Evolutionary conservation across 2,113 vertebrate species (phyloP).

Genomic region (Cyanoliseus patagonus): DNA sequence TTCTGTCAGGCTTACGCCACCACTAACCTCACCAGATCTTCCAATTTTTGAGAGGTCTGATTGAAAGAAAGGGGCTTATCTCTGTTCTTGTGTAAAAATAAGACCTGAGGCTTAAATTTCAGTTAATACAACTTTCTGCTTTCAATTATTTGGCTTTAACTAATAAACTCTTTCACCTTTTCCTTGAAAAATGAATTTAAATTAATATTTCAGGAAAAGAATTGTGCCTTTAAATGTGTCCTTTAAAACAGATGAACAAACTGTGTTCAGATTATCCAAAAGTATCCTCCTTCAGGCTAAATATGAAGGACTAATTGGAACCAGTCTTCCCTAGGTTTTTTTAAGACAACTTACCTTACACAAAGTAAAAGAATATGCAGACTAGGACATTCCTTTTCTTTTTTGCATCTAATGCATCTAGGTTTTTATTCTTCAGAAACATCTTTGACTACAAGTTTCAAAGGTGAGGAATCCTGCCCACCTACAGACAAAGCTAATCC

Average conservation of each 20-base stretch:
- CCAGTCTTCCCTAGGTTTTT: background rate
- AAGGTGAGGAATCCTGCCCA: background rate
- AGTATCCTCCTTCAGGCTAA: constrained; percentile 10
- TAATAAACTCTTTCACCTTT: constrained; percentile 7
- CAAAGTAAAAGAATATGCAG: background rate
- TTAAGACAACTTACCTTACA: background rate
- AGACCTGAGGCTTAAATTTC: constrained; percentile 6
- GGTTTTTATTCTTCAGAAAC: background rate
- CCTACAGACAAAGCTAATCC: background rate
- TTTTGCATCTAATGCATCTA: background rate
- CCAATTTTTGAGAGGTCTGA: background rate
- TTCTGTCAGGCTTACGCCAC: background rate
- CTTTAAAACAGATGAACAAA: constrained; percentile 37
- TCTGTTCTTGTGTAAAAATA: background rate
- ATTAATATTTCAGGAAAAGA: constrained; percentile 1
- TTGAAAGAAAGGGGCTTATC: background rate
- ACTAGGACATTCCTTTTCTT: background rate
- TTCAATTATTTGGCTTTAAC: constrained; percentile 22
- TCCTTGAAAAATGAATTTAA: constrained; percentile 9
- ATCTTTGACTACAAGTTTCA: background rate
- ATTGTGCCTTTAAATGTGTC: background rate
- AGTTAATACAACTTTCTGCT: background rate
- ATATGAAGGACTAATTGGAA: constrained; percentile 9
- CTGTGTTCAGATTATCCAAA: background rate
- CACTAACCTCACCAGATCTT: background rate